Conservation (phyloP, 2,888 invertebrate species). For the Caenorhabditis macrosperma region DNA sequence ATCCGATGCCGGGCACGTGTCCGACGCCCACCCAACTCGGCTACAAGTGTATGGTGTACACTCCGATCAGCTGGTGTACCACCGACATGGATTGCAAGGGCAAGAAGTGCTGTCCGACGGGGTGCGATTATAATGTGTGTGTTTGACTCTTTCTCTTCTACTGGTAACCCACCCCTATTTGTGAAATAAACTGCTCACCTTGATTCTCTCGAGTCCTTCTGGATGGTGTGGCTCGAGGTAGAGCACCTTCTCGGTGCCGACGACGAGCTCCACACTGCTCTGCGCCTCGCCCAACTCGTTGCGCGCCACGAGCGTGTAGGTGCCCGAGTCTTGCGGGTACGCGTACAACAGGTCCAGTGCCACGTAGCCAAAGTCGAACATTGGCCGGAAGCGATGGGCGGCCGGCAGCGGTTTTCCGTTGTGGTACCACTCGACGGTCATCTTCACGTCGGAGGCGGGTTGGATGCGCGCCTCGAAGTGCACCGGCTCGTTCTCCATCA, state of each 20-base stretch:
- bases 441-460: slow-evolving; percentile 95
- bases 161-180: not conserved
- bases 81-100: slow-evolving; percentile 57
- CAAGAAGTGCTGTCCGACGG: slow-evolving; percentile 61
- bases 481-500: slow-evolving; percentile 91
- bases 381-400: slow-evolving; percentile 83
- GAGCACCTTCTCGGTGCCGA: slow-evolving; percentile 81
- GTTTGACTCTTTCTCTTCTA: slow-evolving; percentile 6
- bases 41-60: slow-evolving; percentile 59
- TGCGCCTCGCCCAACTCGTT: slow-evolving; percentile 88
- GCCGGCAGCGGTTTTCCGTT: slow-evolving; percentile 93
- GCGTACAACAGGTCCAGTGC: slow-evolving; percentile 95
- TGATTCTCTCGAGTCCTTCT: slow-evolving; percentile 74
- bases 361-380: slow-evolving; percentile 98
- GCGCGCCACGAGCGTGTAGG: slow-evolving; percentile 87
- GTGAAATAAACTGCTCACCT: slow-evolving; percentile 45
- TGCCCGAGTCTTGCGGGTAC: slow-evolving; percentile 95
- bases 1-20: slow-evolving; percentile 59
- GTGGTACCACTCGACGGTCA: slow-evolving; percentile 88
- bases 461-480: slow-evolving; percentile 98
- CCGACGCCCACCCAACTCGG: slow-evolving; percentile 57
- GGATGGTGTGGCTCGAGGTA: slow-evolving; percentile 89
- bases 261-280: slow-evolving; percentile 69
- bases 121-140: slow-evolving; percentile 63
- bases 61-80: slow-evolving; percentile 60